Evolutionary conservation across 2,113 vertebrate genomes (phyloP).

Genomic region (Bufo gargarizans): DNA sequence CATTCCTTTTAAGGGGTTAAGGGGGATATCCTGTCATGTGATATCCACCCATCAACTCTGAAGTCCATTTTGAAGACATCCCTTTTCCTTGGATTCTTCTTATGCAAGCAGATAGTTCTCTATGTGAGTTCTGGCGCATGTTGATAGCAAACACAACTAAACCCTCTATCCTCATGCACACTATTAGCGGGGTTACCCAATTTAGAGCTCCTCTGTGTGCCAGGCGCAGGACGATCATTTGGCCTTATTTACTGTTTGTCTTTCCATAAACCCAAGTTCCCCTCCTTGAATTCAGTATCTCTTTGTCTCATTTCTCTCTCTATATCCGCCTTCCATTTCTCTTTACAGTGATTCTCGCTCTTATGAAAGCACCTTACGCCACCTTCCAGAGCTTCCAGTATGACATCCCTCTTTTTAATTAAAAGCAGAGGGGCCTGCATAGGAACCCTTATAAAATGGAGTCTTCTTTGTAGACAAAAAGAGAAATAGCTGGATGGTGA

Average conservation of each 20-base stretch:
- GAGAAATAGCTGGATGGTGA: conserved; percentile 48
- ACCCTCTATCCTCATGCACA: background rate
- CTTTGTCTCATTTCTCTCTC: conserved; percentile 16
- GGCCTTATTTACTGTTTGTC: background rate
- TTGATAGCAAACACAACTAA: background rate
- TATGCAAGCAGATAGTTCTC: background rate
- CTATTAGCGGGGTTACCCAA: background rate
- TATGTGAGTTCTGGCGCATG: background rate
- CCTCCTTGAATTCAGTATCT: background rate
- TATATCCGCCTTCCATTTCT: conserved; percentile 36
- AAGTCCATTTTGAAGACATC: background rate
- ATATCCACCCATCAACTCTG: background rate
- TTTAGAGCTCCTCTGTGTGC: background rate
- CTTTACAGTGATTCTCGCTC: conserved; percentile 38
- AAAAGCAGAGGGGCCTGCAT: conserved; percentile 55
- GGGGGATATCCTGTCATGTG: background rate
- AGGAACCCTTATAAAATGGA: conserved; percentile 42
- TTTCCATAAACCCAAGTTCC: conserved; percentile 30
- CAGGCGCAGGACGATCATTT: background rate
- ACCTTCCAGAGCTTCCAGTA: conserved; percentile 44
- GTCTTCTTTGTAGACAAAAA: background rate
- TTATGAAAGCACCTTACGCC: conserved; percentile 42
- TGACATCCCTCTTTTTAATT: conserved; percentile 57
- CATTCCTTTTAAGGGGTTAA: background rate
- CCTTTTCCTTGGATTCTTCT: background rate